phyloP scores from a whole-genome alignment of 2,888 invertebrate genomes.

The Xanthia icteritia region DNA sequence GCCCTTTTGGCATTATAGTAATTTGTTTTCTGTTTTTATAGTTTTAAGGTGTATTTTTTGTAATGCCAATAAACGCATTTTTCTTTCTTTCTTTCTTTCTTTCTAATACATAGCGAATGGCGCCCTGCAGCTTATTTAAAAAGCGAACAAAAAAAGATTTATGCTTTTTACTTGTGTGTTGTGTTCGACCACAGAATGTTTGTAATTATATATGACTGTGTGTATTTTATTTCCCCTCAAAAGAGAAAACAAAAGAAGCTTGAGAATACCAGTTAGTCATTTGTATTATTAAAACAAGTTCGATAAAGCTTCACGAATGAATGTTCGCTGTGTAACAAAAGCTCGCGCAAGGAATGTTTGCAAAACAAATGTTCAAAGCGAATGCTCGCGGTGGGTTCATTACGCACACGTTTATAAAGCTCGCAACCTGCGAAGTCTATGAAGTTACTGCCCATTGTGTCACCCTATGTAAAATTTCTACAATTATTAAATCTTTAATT shows the following conservation, averaged over 20 bases:
- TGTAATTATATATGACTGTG: not conserved
- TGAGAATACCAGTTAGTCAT: not conserved
- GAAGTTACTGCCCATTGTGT: not conserved
- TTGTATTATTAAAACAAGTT: not conserved
- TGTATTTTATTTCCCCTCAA: not conserved
- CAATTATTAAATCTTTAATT: not conserved
- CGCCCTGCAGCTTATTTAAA: not conserved
- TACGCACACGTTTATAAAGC: not conserved
- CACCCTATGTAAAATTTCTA: not conserved
- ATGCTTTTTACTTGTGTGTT: not conserved
- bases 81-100: too few species aligned
- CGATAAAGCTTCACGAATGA: not conserved
- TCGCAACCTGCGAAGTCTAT: not conserved
- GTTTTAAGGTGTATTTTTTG: too few species aligned
- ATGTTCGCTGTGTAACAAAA: not conserved
- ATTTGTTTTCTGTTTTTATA: too few species aligned
- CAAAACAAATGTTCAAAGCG: not conserved
- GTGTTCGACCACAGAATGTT: too few species aligned
- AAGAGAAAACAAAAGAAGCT: not conserved
- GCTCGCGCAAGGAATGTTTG: not conserved
- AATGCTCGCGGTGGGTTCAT: not conserved
- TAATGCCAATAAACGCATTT: too few species aligned
- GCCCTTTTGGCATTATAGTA: too few species aligned
- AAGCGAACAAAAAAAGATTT: slow-evolving; percentile 2
- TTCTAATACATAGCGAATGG: slow-evolving; percentile 5